Percentiles rank a stretch among this genome's conserved stretches.
Evolutionary conservation across 1,140 invertebrate genomes (phyloP).

Genomic region (Phthorimaea operculella): DNA sequence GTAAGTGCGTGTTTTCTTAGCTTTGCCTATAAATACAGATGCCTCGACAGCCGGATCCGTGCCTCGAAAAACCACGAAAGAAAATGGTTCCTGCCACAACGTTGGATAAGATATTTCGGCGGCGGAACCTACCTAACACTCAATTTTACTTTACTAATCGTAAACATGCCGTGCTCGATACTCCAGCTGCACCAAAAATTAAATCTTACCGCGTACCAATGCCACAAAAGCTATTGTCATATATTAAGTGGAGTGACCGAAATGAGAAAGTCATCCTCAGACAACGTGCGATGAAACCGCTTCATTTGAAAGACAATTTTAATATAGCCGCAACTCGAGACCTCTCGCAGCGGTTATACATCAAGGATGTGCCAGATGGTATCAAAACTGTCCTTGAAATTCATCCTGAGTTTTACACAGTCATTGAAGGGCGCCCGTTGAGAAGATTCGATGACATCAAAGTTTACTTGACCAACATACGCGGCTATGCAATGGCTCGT

Average conservation of each 20-base stretch:
- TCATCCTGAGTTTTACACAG: constrained; percentile 73
- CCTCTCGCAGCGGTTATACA: constrained; percentile 51
- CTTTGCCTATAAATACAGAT: too few species aligned
- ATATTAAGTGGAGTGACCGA: constrained; percentile 57
- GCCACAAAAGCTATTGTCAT: constrained; percentile 57
- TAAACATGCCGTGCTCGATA: constrained; percentile 32
- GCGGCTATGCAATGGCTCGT: constrained; percentile 67
- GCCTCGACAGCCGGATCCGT: constrained; percentile 8
- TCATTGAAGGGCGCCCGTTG: constrained; percentile 69
- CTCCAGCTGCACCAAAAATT: constrained; percentile 17
- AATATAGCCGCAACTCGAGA: constrained; percentile 51
- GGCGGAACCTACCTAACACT: constrained; percentile 52
- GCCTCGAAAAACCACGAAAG: constrained; percentile 43
- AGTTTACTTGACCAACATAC: constrained; percentile 69
- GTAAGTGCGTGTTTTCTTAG: too few species aligned
- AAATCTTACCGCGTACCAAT: constrained; percentile 37
- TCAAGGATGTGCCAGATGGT: constrained; percentile 51
- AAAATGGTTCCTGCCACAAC: constrained; percentile 56
- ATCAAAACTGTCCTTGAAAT: constrained; percentile 69
- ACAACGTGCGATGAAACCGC: constrained; percentile 37
- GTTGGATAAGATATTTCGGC: constrained; percentile 53
- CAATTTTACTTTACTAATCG: constrained; percentile 58
- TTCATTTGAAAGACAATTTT: constrained; percentile 52
- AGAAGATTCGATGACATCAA: constrained; percentile 69
- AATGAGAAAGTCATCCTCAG: constrained; percentile 38